Evolutionary conservation across 2,113 vertebrate species (phyloP), one percentile per base, ranked within the genome.

Genomic region (Orycteropus afer): DNA sequence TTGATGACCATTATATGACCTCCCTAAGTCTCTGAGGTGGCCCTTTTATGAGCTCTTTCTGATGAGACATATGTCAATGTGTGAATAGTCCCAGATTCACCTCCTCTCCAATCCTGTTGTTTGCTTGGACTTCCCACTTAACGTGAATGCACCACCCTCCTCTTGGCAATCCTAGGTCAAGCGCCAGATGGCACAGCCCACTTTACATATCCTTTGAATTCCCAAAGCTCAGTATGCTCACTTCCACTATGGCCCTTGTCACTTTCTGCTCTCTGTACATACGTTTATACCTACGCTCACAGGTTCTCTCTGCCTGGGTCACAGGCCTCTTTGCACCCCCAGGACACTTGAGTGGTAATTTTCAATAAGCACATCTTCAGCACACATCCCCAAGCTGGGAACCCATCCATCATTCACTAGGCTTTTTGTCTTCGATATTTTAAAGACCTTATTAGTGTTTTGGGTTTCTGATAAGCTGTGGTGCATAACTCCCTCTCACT

Each of bases 281-380:
- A 27, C 13, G 1, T 42, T 23, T 65, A 7, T 27, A 42, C 51
- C 20, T 40, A 67, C 13, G 11, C 27, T 59, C 45, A n/a, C 1
- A 4, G 11, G 37, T 49, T 57, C 81, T 40, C 59, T 69, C n/a
- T 15, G 11, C 53, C 79, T 0, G 42, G 45, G 2, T 37, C 51
- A 0, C 12, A 65, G 79, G 5, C 25, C 5, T 27, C 29, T 1
- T 0, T 23, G 4, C 25, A 0, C 0, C 32, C 45, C 34, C 63
- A 17, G 1, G 9, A 17, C 32, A 5, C 63, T 25, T 0, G 1
- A 29, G 42, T 76, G 45, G 61, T 20, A 65, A 67, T 18, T 29
- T 22, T 49, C 65, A 23, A 40, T 0, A 3, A 53, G 76, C 65
- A 2, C 34, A 11, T 29, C 55, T 53, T 61, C 18, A 40, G 69